Evolutionary conservation across 2,113 vertebrate genomes (phyloP), one percentile per base, ranked within the genome.

Genomic region (Marmota flaviventris): DNA sequence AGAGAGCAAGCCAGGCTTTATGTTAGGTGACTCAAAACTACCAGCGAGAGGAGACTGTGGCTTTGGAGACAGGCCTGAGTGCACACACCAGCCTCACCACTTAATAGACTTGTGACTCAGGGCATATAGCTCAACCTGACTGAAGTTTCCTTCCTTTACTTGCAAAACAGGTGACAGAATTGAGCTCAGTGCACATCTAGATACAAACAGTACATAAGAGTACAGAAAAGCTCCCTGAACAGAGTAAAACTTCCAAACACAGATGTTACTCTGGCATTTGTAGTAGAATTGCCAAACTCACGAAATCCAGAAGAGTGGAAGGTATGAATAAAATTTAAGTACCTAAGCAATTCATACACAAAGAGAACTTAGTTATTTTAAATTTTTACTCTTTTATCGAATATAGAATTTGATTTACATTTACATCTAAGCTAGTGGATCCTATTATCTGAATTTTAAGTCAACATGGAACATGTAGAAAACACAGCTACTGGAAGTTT

Each of bases 371-470:
- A 58, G 69, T 53, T 73, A 94, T 63, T 75, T 86, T 67, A 25
- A 27, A 22, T 20, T 53, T 94, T 85, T 16, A 72, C 4, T 72
- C 32, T 61, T 75, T 93, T 61, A 61, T 89, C 53, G n/a, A 87
- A 91, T 58, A 75, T 72, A 87, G 58, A 87, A 95, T 7, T 93
- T 70, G 67, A 83, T 94, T 95, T 84, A 53, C 17, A 91, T 42
- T 51, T 92, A 56, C 4, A 4, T 56, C 56, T 56, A 90, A 14
- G 51, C n/a, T 29, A 56, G 70, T 67, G 45, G 69, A 83, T 93
- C 22, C 8, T 56, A 67, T 37, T 78, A 39, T 34, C 34, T 70
- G 61, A 34, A 48, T 69, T 88, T 95, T 86, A 83, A 83, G 85
- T 88, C 48, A 83, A 10, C 25, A 18, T 2, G 45, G 63, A 87